phyloP scores from a whole-genome alignment of 2,113 vertebrate species.

The Phainopepla nitens region DNA sequence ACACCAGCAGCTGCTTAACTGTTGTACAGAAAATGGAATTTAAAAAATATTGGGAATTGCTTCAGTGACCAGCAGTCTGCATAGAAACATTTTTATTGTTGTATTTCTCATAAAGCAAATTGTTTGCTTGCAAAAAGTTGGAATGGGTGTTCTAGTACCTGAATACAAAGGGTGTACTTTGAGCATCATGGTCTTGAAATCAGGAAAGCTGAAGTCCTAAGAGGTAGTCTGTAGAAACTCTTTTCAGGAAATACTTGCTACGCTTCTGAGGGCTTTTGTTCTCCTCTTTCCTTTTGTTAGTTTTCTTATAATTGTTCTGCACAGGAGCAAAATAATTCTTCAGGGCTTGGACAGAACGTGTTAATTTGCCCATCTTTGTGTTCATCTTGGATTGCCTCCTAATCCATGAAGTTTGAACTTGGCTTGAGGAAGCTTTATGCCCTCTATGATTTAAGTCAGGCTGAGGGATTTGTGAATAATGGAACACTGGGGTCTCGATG shows the following conservation, averaged over 20 bases:
- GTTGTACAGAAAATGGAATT: not conserved
- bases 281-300: not conserved
- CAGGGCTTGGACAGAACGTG: not conserved
- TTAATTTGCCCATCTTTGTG: not conserved
- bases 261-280: not conserved
- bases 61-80: not conserved
- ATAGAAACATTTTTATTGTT: not conserved
- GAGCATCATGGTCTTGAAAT: not conserved
- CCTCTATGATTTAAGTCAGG: not conserved
- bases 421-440: not conserved
- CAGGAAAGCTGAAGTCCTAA: not conserved
- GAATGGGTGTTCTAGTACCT: not conserved
- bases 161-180: not conserved
- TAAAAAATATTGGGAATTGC: not conserved
- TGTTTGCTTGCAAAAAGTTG: not conserved
- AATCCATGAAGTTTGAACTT: not conserved
- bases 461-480: not conserved
- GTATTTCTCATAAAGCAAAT: not conserved
- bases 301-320: not conserved
- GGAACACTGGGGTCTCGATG: fast-evolving
- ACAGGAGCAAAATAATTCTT: not conserved
- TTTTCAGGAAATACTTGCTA: not conserved
- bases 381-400: not conserved
- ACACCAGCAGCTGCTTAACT: not conserved
- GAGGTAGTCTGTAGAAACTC: not conserved